Evolutionary conservation across 2,888 invertebrate species (phyloP), one percentile per base, ranked within the genome.

Genomic region (Pseudococcus viburni): DNA sequence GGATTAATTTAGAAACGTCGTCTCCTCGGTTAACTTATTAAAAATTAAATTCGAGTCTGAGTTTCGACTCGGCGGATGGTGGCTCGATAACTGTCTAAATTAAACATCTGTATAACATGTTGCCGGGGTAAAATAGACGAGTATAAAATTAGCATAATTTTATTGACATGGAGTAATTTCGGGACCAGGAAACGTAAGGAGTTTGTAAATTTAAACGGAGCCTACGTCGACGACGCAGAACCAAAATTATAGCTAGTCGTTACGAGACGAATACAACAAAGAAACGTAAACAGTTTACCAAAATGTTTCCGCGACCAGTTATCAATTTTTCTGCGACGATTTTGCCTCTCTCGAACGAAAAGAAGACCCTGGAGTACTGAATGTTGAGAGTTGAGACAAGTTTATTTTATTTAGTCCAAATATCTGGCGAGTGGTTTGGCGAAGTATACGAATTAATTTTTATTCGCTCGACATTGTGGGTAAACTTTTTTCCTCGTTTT

Each of bases 101-200:
- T 46, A 46, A 83, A 83, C 80, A 83, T 83, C 80, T 83, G 80
- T 83, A 80, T n/a, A 9, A 46, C 46, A 46, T 83, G 8, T 83
- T 83, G 8, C 19, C n/a, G n/a, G n/a, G 55, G 59, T 17, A 39
- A 33, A 48, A 46, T 15, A 85, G 9, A 33, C 55, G 26, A 55
- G 85, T 26, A 85, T 55, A 85, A 59, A 85, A 85, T 85, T 85
- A 64, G 39, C 59, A 85, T 64, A 59, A 85, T 55, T 64, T 85
- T 85, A 85, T 59, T 59, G 33, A 85, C 64, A 64, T 85, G n/a
- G 17, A 33, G 46, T 55, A 73, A 73, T 68, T 86, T 86, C 46
- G 51, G 64, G 6, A 73, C 33, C 19, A 73, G 73, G 73, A 73
- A 73, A 73, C 6, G 17, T 73, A 17, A 73, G 73, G 17, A 15